Conservation (phyloP, 1,140 invertebrate genomes). For the Chrysomallon squamiferum region DNA sequence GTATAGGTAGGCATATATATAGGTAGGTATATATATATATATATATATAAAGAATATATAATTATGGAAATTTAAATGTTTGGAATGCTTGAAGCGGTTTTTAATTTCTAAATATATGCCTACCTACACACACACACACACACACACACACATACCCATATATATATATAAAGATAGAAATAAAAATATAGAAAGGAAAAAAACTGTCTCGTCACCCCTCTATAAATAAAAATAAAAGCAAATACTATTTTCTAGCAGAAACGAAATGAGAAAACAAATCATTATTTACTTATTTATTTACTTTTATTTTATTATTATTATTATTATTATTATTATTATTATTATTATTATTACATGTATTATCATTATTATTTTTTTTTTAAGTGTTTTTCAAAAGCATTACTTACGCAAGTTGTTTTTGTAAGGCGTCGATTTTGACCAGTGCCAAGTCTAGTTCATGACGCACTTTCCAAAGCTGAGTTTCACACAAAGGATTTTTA, state of each 20-base stretch:
- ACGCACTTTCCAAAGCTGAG: constrained; percentile 81
- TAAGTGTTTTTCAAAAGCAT: too few relatives aligned
- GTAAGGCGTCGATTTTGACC: constrained; percentile 81
- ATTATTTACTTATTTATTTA: too few relatives aligned
- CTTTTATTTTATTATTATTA: too few relatives aligned
- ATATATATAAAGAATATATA: constrained; percentile 3
- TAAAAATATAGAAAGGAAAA: not conserved
- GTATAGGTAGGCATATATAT: not conserved
- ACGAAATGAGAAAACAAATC: too few relatives aligned
- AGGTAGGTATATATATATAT: constrained; percentile 1
- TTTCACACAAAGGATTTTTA: constrained; percentile 75
- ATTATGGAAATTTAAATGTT: too few relatives aligned
- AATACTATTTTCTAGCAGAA: too few relatives aligned
- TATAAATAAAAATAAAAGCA: too few relatives aligned
- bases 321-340: too few relatives aligned
- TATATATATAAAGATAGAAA: not conserved
- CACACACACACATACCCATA: not conserved
- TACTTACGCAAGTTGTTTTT: constrained; percentile 68
- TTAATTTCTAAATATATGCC: not conserved
- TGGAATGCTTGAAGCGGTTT: too few relatives aligned
- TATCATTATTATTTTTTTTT: too few relatives aligned
- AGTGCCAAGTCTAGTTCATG: constrained; percentile 86
- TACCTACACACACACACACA: not conserved
- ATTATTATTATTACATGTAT: too few relatives aligned
- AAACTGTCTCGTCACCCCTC: too few relatives aligned